Percentiles rank a stretch among this genome's conserved stretches.
Conservation (phyloP, 2,113 vertebrate species). For the Pseudorasbora parva region DNA sequence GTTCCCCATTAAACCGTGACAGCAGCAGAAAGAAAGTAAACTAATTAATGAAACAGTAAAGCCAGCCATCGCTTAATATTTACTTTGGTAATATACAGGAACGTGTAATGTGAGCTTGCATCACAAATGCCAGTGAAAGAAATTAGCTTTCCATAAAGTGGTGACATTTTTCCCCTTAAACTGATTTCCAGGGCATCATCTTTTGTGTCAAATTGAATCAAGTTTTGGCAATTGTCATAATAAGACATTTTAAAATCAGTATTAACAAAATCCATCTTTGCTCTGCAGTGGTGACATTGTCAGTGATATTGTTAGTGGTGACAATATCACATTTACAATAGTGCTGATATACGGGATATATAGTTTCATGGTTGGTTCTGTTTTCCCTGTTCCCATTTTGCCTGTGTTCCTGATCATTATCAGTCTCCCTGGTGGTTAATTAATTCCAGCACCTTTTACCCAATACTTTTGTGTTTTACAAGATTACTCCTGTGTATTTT, state of each 20-base stretch:
- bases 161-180: background rate
- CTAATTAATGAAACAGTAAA: slow-evolving; percentile 12
- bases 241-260: background rate
- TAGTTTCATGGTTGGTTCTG: too few relatives aligned
- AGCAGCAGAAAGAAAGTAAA: slow-evolving; percentile 31
- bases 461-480: too few relatives aligned
- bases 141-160: background rate
- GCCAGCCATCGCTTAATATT: background rate
- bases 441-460: too few relatives aligned
- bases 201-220: background rate
- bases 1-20: background rate
- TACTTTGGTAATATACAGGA: background rate
- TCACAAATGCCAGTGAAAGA: background rate
- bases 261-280: background rate
- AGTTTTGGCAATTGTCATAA: background rate
- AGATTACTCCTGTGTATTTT: too few relatives aligned
- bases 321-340: too few relatives aligned
- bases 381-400: too few relatives aligned
- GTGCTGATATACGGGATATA: too few relatives aligned
- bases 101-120: too few relatives aligned
- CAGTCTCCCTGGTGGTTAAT: too few relatives aligned
- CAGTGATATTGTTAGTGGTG: too few relatives aligned
- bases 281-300: background rate
- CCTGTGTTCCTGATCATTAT: too few relatives aligned
- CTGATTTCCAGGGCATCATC: background rate